Evolutionary conservation across 2,888 invertebrate species (phyloP), one percentile per base, ranked within the genome.

Genomic region (Melanchra persicariae): DNA sequence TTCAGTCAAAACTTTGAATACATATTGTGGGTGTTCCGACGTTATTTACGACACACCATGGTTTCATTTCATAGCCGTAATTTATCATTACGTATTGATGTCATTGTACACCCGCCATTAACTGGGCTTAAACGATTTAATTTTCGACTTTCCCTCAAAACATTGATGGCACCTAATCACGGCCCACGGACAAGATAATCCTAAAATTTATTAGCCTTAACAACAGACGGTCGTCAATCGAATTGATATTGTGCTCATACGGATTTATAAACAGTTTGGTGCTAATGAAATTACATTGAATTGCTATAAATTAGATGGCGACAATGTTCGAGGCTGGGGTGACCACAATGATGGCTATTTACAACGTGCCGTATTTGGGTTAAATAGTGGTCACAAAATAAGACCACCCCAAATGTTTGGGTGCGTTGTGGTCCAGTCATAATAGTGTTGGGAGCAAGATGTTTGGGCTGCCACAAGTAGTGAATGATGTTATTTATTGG

Each of bases 261-360:
- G 90, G 90, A 93, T 93, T 94, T 94, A 94, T 93, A 93, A 93
- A 93, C 90, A 90, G 92, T 92, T 90, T 82, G 88, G 86, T 89
- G 91, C 91, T 94, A 95, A 95, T 96, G 93, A 96, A 95, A 94
- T 94, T 92, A 92, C 92, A 95, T 94, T 92, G 94, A 93, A 93
- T 90, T 88, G 90, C 90, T 83, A 93, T 95, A 95, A 95, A 95
- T 95, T 90, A 90, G 78, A 85, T 85, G 83, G 82, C 80, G 85
- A 92, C 91, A 92, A 92, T 92, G 88, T 88, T 85, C 79, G 86
- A 91, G 89, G 86, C 85, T 87, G 79, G 89, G 90, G 89, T 88
- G 90, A 87, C 84, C 88, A 93, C 91, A 92, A 91, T 91, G 89
- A 89, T 88, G 84, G 79, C 85, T 84, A 83, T 91, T 91, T 90